phyloP scores from a whole-genome alignment of 53 echinoderm and acorn worm species.

The Stichopus horrens region DNA sequence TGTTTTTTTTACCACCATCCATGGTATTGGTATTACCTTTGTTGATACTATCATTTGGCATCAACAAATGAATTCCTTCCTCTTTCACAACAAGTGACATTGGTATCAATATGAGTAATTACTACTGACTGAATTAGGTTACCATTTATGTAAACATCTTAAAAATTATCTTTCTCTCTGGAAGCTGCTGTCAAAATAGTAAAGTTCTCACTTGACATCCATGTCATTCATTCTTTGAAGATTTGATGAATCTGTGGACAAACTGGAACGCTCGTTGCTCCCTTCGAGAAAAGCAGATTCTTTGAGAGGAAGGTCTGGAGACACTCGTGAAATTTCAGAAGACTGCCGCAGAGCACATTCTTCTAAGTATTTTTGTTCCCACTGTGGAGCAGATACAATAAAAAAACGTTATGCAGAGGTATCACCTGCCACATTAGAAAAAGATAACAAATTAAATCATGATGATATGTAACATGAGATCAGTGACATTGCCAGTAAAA shows the following conservation, averaged over 20 bases:
- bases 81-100: too few relatives aligned
- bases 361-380: slow-evolving; percentile 88
- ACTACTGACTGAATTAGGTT: background rate
- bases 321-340: slow-evolving; percentile 37
- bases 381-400: slow-evolving; percentile 48
- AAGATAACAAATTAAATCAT: too few relatives aligned
- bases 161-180: background rate
- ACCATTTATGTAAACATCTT: background rate
- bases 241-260: slow-evolving; percentile 7
- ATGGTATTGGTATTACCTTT: too few relatives aligned
- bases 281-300: slow-evolving; percentile 10
- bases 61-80: too few relatives aligned
- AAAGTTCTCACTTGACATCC: slow-evolving; percentile 70
- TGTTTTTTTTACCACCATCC: too few relatives aligned
- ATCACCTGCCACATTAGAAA: too few relatives aligned
- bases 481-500: too few relatives aligned
- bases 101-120: too few relatives aligned
- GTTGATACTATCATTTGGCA: too few relatives aligned
- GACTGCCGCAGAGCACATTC: slow-evolving; percentile 83
- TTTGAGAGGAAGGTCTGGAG: background rate
- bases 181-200: background rate
- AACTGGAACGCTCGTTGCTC: slow-evolving; percentile 46
- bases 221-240: slow-evolving; percentile 63
- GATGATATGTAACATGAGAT: too few relatives aligned
- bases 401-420: too few relatives aligned